These are phyloP conservation scores for Erythrocercus mccallii DNA, from an alignment of 2,113 vertebrate species.

Conservation along the genomic window DNA sequence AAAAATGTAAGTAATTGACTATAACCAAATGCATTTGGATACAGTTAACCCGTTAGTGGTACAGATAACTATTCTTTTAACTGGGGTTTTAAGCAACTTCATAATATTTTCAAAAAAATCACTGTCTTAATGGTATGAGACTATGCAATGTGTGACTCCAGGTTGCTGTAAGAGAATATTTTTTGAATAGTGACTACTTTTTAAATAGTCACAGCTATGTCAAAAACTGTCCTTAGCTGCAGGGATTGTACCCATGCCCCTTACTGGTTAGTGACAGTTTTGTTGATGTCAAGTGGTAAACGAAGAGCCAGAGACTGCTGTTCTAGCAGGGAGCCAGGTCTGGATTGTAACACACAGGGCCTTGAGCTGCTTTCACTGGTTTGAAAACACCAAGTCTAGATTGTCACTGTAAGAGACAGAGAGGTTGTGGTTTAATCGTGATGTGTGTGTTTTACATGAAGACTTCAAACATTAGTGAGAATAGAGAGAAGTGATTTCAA, in stretches of 20 bases:
- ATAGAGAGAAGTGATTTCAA: neutral
- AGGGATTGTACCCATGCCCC: neutral
- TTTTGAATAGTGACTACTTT: neutral
- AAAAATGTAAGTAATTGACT: neutral
- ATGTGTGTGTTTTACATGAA: fast-evolving
- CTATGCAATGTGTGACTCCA: too few relatives aligned
- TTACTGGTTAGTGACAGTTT: neutral
- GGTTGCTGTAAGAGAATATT: neutral
- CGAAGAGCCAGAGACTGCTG: neutral
- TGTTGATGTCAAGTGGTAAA: neutral
- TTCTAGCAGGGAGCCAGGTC: neutral
- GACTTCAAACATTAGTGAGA: neutral
- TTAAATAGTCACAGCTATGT: neutral
- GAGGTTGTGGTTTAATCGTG: neutral
- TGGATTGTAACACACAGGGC: neutral
- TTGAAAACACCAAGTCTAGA: neutral
- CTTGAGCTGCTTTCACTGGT: neutral
- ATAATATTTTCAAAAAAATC: neutral
- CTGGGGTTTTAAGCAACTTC: neutral
- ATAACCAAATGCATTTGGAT: neutral
- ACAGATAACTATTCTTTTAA: neutral
- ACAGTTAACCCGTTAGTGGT: neutral
- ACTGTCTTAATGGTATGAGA: neutral
- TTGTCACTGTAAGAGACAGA: neutral
- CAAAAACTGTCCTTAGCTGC: neutral